Percentiles rank a stretch among this genome's conserved stretches.
phyloP scores from a whole-genome alignment of 2,113 vertebrate species.

The Equus quagga region DNA sequence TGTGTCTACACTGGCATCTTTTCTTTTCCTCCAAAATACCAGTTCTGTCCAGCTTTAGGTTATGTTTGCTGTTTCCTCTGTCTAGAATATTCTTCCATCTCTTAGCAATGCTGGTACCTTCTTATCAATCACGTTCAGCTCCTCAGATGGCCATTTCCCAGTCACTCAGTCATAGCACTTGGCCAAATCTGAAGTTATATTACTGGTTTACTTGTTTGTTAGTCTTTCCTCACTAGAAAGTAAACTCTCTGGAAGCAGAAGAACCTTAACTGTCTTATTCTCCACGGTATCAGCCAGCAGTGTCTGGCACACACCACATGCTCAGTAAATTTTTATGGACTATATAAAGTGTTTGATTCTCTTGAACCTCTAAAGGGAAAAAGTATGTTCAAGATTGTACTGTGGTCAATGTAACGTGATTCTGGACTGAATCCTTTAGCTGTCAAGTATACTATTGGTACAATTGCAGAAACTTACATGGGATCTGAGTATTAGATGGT shows the following conservation, averaged over 20 bases:
- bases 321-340: conserved; percentile 32
- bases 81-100: not conserved
- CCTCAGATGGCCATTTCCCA: conserved; percentile 28
- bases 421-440: not conserved
- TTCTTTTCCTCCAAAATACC: not conserved
- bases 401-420: not conserved
- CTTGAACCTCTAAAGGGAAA: conserved; percentile 44
- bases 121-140: not conserved
- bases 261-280: conserved; percentile 4
- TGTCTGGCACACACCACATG: not conserved
- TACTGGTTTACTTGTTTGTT: not conserved
- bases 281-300: not conserved
- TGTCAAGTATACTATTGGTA: not conserved
- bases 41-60: not conserved
- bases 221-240: not conserved
- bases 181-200: not conserved
- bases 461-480: not conserved
- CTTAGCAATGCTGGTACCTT: not conserved
- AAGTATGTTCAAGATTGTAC: not conserved
- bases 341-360: not conserved
- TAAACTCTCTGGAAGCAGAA: not conserved
- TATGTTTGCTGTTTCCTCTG: conserved; percentile 1
- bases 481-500: not conserved
- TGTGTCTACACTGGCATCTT: not conserved
- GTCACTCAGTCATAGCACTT: not conserved